Conservation (phyloP, 2,797 vertebrate genomes). For the Coilia nasus region DNA sequence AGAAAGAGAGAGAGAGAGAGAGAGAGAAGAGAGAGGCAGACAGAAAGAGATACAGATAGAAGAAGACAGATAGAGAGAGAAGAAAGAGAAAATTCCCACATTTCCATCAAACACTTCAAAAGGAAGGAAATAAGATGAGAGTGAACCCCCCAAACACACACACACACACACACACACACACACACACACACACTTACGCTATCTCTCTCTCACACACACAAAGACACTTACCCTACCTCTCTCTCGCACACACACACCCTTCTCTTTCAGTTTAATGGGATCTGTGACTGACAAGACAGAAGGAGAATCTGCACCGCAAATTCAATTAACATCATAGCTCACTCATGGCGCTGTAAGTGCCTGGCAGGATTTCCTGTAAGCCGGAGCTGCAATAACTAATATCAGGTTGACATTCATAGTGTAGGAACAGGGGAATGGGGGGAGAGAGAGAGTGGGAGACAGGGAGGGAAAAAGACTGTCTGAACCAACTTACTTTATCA, state of each 20-base stretch:
- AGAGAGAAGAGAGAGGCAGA: not conserved
- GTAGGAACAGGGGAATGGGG: slow-evolving; percentile 50
- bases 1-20: not conserved
- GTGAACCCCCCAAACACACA: slow-evolving; percentile 46
- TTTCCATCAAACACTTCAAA: not conserved
- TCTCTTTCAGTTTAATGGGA: slow-evolving; percentile 70
- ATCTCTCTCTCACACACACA: not conserved
- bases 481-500: slow-evolving; percentile 61
- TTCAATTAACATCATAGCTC: slow-evolving; percentile 79
- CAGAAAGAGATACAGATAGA: not conserved
- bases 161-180: slow-evolving; percentile 49
- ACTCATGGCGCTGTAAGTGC: slow-evolving; percentile 72
- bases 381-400: slow-evolving; percentile 76
- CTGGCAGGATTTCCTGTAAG: slow-evolving; percentile 78
- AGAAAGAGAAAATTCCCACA: not conserved
- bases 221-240: slow-evolving; percentile 2
- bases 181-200: slow-evolving; percentile 44
- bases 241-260: slow-evolving; percentile 56
- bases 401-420: slow-evolving; percentile 70
- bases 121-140: slow-evolving; percentile 41
- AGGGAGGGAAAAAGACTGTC: slow-evolving; percentile 48
- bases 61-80: not conserved
- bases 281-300: slow-evolving; percentile 76
- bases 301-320: slow-evolving; percentile 76
- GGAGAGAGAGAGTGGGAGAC: not conserved